Evolutionary conservation across 1,140 invertebrate species (phyloP), one percentile per base, ranked within the genome.

Genomic region (Arctopsyche grandis): DNA sequence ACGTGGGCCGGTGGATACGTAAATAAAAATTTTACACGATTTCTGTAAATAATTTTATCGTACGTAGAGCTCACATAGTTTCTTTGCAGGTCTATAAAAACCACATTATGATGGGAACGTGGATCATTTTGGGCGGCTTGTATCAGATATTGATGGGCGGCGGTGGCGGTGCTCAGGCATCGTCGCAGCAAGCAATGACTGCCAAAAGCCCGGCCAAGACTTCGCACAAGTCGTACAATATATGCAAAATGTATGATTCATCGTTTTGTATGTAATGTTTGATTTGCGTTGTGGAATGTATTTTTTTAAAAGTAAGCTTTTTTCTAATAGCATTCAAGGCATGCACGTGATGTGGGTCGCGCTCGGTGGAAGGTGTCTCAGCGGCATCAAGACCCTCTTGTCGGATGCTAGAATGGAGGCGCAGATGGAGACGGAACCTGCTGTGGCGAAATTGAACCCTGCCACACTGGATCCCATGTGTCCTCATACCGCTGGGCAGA

Each of bases 1-100:
- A 96, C 96, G 0, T 89, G 96, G 81, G 94, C 95, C 69, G 95
- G 95, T 74, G 95, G 95, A 82, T 94, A 95, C 88, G 94, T 96
- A 89, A 93, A 91, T 90, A 22, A 19, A 66, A 7, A 26, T 70
- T 70, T 38, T 4, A 26, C 26, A 38, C 38, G 5, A 38, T 4
- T 38, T 38, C 1, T 38, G n/a, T n/a, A n/a, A n/a, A n/a, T n/a
- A n/a, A n/a, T n/a, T n/a, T n/a, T n/a, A n/a, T n/a, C n/a, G n/a
- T n/a, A n/a, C n/a, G n/a, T n/a, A n/a, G n/a, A n/a, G n/a, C n/a
- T 63, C 58, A 21, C 9, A 9, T 60, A 16, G 24, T 22, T 56
- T 56, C 7, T 56, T 21, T 52, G 9, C 85, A 95, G 92, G 91
- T 95, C 79, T 91, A 95, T 79, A 96, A 98, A 89, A 98, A 98